Evolutionary conservation across 2,797 vertebrate species (phyloP), one percentile per base, ranked within the genome.

Genomic region (Onychomys torridus): DNA sequence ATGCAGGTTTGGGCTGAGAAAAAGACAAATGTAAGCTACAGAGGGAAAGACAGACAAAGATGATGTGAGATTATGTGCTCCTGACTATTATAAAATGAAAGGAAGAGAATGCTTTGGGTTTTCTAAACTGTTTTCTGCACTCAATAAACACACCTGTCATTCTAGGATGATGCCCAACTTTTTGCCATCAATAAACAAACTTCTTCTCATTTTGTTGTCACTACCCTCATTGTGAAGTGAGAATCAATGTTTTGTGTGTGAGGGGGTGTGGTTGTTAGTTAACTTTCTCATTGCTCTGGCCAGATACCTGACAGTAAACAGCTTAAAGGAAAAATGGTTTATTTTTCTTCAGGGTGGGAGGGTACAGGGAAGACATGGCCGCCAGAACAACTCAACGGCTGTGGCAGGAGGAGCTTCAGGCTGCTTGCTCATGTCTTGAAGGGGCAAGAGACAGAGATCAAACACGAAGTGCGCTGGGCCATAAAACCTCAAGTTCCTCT

Each of bases 301-400:
- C 34, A 71, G 32, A 69, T n/a, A n/a, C 63, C 32, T 13, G 21
- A 69, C 19, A 52, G 49, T 25, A 52, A 69, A 27, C 21, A 25
- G 34, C 63, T 57, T 6, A 73, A 73, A 71, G 25, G 13, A 73
- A 8, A 29, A 32, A 75, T 52, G 5, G 10, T 32, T 40, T 57
- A 13, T 4, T 40, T 88, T 6, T 40, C 5, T 23, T 89, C 17
- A 32, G 17, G 23, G 11, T 43, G 29, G 7, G 69, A 75, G 67
- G 13, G 7, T 29, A 37, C 49, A 32, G 67, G n/a, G 49, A 29
- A 55, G 67, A 57, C 10, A 32, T 3, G 4, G 13, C 23, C 37
- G 49, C 8, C 10, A 40, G 69, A 40, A 5, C 1, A 9, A 73
- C n/a, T 73, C 5, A 0, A 0, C 1, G 16, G 27, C 37, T 34